Base-by-base conservation (phyloP, 1,140 invertebrate species). In the Pseudomyrmex cubaensis region DNA sequence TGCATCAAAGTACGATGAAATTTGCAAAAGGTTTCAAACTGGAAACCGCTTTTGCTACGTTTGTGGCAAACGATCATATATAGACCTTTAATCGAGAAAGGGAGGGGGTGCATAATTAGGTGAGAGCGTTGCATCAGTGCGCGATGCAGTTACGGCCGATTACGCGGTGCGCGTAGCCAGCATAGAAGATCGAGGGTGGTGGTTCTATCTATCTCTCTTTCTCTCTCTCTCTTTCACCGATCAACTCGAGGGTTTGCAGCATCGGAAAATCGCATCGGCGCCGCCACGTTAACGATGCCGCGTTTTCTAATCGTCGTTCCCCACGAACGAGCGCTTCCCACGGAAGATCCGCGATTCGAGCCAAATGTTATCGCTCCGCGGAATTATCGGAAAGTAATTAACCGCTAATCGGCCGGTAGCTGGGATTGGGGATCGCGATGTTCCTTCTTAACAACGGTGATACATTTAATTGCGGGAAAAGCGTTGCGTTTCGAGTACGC, bases 351-450 rank as follows among this genome's bases (percentile, higher is more conserved):
- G 76, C 54, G 76, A 72, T 72, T 72, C 76, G 44, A 15, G n/a
- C 76, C 66, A 50, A 80, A 72, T 69, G 56, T 80, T 80, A 80
- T 80, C 76, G 66, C 76, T 4, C 66, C 66, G 76, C 54, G 76
- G 22, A 80, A 80, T 80, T 80, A 80, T 80, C 76, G 76, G 66
- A 80, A 80, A 72, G 66, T 80, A 80, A 80, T 80, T 80, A 80
- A 72, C 76, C 44, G 54, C 76, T 80, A 80, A 80, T 80, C 66
- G 76, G 66, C 64, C 44, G n/a, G 64, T 13, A 69, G 13, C 52
- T 1, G 76, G 52, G 54, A 70, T 77, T 78, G 63, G 76, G 12
- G 35, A 80, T 59, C 54, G 66, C 76, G 54, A 80, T 61, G 76
- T 69, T 80, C 66, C 76, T 80, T 80, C 76, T 80, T 80, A 80